Percentiles rank a stretch among this genome's conserved stretches.
Evolutionary conservation across 2,797 vertebrate genomes (phyloP).

Genomic region (Macrochelys suwanniensis): DNA sequence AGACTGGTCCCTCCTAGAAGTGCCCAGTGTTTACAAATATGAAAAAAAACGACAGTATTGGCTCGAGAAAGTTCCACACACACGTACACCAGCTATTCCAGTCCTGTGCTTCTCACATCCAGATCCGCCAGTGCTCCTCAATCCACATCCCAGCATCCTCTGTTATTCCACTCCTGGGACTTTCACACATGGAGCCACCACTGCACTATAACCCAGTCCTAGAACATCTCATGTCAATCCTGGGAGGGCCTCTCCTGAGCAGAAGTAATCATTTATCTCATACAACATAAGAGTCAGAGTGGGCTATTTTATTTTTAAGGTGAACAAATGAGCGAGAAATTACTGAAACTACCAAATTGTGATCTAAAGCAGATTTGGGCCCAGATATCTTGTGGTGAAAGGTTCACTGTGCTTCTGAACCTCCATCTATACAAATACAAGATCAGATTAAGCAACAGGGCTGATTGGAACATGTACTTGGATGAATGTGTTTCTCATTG

Average conservation of each 20-base stretch:
- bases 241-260: background rate
- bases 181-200: background rate
- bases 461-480: background rate
- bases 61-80: background rate
- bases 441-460: background rate
- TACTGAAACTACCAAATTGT: background rate
- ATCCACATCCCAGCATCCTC: background rate
- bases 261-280: background rate
- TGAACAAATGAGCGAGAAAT: background rate
- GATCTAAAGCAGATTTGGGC: rapidly evolving
- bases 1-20: background rate
- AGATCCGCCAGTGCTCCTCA: background rate
- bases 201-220: background rate
- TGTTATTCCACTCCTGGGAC: background rate
- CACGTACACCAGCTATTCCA: background rate
- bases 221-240: background rate
- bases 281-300: background rate
- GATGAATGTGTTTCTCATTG: background rate
- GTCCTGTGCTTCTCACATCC: too few relatives aligned
- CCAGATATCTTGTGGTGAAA: rapidly evolving
- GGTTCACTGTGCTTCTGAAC: rapidly evolving
- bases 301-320: background rate
- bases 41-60: background rate
- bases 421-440: rapidly evolving
- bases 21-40: background rate